Evolutionary conservation across 2,797 vertebrate species (phyloP), one percentile per base, ranked within the genome.

Genomic region (Furcifer pardalis): DNA sequence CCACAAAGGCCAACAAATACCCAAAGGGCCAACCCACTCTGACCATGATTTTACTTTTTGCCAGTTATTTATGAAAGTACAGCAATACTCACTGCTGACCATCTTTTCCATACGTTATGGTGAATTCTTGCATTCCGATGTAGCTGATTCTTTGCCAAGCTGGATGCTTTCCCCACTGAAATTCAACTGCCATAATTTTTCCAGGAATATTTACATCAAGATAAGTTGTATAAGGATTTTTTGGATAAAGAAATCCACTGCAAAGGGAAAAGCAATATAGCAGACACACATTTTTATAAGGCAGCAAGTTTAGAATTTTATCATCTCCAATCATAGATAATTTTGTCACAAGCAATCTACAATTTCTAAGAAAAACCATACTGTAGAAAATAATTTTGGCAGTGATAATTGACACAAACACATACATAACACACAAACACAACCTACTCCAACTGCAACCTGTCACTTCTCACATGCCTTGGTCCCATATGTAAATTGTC

Each of bases 211-310:
- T 5, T 73, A 82, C 68, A 46, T 73, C 37, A 44, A 40, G 25
- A 72, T 46, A 32, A 25, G 40, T 73, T 73, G 52, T 42, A 60
- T 46, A 82, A 44, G 27, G 15, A 82, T 15, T 25, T 6, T 2
- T 44, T 44, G 80, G 80, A n/a, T 32, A 44, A 82, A 82, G 9
- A 32, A 81, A 81, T 13, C 68, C 80, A 44, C 80, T 82, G 19
- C 7, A 62, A 60, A 73, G n/a, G 30, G 32, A 62, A 32, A 42
- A 78, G 30, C 2, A 25, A 49, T 44, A 56, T 12, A 77, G 5
- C 15, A 44, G 8, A 32, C 27, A 27, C n/a, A 35, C 13, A 42
- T 42, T 62, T 62, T 23, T 17, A 65, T 19, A 44, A n/a, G 60
- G 15, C 10, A 30, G 30, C 12, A 25, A 7, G 40, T n/a, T 32